These are phyloP conservation scores for Ommatoiulus sabulosus DNA, from an alignment of 2,888 invertebrate genomes.

Conservation along the genomic window DNA sequence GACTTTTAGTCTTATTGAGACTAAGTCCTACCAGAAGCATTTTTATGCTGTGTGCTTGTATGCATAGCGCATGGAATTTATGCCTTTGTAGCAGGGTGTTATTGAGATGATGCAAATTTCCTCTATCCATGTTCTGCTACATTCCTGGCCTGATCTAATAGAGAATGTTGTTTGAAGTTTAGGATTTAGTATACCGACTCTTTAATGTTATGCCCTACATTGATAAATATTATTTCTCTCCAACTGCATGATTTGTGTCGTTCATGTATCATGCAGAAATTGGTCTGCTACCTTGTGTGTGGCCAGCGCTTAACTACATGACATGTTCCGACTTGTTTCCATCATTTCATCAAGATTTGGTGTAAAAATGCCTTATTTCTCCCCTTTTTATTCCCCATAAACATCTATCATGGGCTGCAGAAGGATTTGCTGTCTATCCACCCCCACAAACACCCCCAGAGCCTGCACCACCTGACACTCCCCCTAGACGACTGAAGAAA, in stretches of 20 bases:
- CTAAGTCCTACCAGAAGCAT: neutral
- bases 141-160: neutral
- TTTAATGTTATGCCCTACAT: neutral
- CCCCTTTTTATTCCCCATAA: slow-evolving; percentile 49
- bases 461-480: slow-evolving; percentile 83
- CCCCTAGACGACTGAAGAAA: slow-evolving; percentile 68
- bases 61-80: neutral
- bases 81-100: neutral
- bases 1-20: neutral
- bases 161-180: neutral
- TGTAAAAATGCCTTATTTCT: slow-evolving; percentile 35
- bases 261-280: neutral
- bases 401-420: slow-evolving; percentile 56
- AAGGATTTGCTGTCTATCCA: slow-evolving; percentile 85
- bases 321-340: neutral
- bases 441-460: slow-evolving; percentile 87
- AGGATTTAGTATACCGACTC: neutral
- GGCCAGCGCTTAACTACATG: neutral
- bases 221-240: neutral
- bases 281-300: neutral
- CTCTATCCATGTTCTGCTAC: neutral
- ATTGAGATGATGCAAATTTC: neutral
- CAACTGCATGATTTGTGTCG: neutral
- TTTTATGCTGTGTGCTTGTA: slow-evolving; percentile 1
- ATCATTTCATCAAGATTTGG: neutral